Conservation (phyloP, 1,140 invertebrate species). For the Pseudomyrmex flavicornis region DNA sequence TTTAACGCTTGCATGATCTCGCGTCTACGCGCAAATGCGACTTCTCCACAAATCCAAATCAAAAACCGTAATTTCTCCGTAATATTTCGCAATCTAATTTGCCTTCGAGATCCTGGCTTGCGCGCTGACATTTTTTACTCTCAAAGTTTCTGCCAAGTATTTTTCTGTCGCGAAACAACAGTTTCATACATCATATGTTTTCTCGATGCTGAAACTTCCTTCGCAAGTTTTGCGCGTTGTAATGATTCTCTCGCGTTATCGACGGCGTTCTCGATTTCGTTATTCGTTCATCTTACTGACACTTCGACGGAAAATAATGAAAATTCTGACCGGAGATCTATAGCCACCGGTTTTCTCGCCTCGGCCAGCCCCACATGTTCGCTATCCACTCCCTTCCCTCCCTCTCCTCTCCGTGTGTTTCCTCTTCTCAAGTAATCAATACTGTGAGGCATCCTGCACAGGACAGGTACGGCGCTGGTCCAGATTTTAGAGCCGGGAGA, state of each 20-base stretch:
- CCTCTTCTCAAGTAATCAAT: slow-evolving; percentile 75
- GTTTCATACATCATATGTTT: background rate
- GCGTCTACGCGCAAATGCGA: background rate
- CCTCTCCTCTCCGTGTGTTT: slow-evolving; percentile 51
- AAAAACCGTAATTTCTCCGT: background rate
- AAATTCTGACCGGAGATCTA: slow-evolving; percentile 21
- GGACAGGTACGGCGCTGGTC: slow-evolving; percentile 72
- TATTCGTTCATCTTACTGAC: background rate
- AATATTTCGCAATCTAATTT: slow-evolving; percentile 11
- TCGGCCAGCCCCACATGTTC: slow-evolving; percentile 59
- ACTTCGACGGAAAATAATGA: slow-evolving; percentile 32
- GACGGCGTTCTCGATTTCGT: background rate
- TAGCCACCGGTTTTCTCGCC: slow-evolving; percentile 33
- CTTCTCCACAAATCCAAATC: background rate
- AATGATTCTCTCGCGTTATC: background rate
- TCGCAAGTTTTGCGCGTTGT: background rate
- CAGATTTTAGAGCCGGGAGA: slow-evolving; percentile 57
- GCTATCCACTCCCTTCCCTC: slow-evolving; percentile 30
- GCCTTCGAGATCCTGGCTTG: no score
- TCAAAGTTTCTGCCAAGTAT: no score
- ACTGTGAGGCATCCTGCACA: slow-evolving; percentile 73
- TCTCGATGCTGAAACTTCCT: background rate
- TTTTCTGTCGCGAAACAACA: no score
- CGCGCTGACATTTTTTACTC: no score
- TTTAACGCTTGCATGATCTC: slow-evolving; percentile 9